Conservation (phyloP, 2,888 invertebrate genomes). For the Sialis fuliginosa region DNA sequence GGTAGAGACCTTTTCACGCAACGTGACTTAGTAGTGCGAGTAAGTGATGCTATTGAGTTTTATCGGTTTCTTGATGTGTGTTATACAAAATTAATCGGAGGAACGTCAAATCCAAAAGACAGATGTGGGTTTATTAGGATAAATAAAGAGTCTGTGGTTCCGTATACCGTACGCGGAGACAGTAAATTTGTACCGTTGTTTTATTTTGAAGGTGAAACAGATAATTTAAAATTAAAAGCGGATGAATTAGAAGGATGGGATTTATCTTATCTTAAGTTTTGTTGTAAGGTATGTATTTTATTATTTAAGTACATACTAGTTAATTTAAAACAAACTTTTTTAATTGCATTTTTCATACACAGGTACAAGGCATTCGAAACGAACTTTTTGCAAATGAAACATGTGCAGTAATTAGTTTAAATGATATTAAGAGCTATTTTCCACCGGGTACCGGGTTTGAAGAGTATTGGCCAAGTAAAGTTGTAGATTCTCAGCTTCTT, state of each 20-base stretch:
- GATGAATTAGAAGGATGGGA: constrained; percentile 84
- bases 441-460: constrained; percentile 80
- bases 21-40: constrained; percentile 76
- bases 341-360: no score
- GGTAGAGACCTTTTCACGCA: constrained; percentile 74
- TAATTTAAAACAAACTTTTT: no score
- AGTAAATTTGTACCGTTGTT: constrained; percentile 83
- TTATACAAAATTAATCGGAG: constrained; percentile 62
- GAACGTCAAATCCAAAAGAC: constrained; percentile 49
- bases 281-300: constrained; percentile 48
- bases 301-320: no score
- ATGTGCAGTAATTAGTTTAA: constrained; percentile 76
- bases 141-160: constrained; percentile 85
- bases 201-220: constrained; percentile 83
- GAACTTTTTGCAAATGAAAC: constrained; percentile 82
- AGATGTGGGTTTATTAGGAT: constrained; percentile 83
- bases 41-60: constrained; percentile 78
- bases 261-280: constrained; percentile 80
- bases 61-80: constrained; percentile 81
- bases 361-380: constrained; percentile 70
- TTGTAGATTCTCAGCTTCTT: constrained; percentile 62
- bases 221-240: constrained; percentile 72
- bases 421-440: constrained; percentile 80
- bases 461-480: constrained; percentile 85
- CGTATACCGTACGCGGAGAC: constrained; percentile 68